These are phyloP conservation scores for Philhelius pedissequus DNA, from an alignment of 2,888 invertebrate species.

Conservation along the genomic window DNA sequence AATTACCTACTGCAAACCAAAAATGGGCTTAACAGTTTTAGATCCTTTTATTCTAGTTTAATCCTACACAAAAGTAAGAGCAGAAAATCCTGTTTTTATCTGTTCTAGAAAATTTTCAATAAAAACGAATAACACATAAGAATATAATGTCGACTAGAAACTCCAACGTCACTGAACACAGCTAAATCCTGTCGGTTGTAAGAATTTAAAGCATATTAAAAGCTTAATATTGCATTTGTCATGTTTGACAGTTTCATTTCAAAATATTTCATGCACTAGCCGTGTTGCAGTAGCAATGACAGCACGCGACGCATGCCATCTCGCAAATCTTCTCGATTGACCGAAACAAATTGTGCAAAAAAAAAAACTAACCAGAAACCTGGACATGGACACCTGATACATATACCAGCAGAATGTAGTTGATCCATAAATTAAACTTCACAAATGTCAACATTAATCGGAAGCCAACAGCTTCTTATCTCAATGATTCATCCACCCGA, in stretches of 20 bases:
- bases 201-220: background rate
- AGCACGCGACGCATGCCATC: background rate
- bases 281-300: too few species aligned
- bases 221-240: background rate
- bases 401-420: background rate
- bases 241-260: constrained; percentile 12
- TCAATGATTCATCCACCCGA: constrained; percentile 10
- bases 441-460: constrained; percentile 41
- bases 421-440: constrained; percentile 11
- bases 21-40: too few species aligned
- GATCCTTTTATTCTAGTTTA: too few species aligned
- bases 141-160: too few species aligned
- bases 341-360: background rate
- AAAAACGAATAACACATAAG: too few species aligned
- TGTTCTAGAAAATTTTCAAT: too few species aligned
- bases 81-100: too few species aligned
- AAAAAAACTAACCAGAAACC: background rate
- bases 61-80: too few species aligned
- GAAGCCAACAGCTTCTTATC: constrained; percentile 18
- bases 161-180: too few species aligned
- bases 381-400: background rate
- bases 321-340: background rate
- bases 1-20: too few species aligned
- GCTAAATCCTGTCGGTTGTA: background rate
- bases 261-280: background rate